A percentile compares a stretch with the other conserved stretches of the same genome.
phyloP scores from a whole-genome alignment of 92 coral and sea anemone species.

The Palythoa heliodiscus region DNA sequence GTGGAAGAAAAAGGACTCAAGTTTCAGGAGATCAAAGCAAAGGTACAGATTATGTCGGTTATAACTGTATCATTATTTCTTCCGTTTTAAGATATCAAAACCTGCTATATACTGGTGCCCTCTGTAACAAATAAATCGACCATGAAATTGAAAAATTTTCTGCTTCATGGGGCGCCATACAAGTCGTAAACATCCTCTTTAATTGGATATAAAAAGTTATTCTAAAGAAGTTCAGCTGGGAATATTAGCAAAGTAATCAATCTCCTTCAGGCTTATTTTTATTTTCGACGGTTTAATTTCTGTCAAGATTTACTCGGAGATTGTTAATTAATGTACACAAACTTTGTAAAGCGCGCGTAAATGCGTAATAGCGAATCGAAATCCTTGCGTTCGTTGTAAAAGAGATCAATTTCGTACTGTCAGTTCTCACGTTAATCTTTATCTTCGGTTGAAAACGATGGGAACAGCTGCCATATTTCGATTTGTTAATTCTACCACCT shows the following conservation, averaged over 20 bases:
- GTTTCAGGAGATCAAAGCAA: slow-evolving; percentile 69
- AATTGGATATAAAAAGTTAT: background rate
- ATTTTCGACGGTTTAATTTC: background rate
- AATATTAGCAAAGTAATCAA: background rate
- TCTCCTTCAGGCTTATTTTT: background rate
- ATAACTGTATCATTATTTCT: background rate
- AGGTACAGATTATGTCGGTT: slow-evolving; percentile 45
- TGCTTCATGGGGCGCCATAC: slow-evolving; percentile 10
- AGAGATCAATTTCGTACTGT: slow-evolving; percentile 33
- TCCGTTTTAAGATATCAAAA: background rate
- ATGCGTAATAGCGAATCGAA: slow-evolving; percentile 23
- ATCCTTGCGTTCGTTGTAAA: slow-evolving; percentile 26
- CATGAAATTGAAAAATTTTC: slow-evolving; percentile 31
- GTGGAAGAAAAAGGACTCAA: slow-evolving; percentile 80
- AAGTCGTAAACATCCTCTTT: slow-evolving; percentile 14
- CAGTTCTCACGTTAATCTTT: background rate
- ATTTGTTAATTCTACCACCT: background rate
- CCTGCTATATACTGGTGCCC: slow-evolving; percentile 10
- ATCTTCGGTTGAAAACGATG: background rate
- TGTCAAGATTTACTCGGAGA: background rate
- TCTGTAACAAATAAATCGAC: slow-evolving; percentile 55
- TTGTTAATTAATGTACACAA: slow-evolving; percentile 13
- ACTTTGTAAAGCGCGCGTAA: slow-evolving; percentile 47
- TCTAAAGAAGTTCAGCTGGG: background rate
- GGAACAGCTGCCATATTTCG: background rate